A percentile compares a stretch with the other conserved stretches of the same genome.
Evolutionary conservation across 2,888 invertebrate species (phyloP).

Genomic region (Hydriomena furcata): DNA sequence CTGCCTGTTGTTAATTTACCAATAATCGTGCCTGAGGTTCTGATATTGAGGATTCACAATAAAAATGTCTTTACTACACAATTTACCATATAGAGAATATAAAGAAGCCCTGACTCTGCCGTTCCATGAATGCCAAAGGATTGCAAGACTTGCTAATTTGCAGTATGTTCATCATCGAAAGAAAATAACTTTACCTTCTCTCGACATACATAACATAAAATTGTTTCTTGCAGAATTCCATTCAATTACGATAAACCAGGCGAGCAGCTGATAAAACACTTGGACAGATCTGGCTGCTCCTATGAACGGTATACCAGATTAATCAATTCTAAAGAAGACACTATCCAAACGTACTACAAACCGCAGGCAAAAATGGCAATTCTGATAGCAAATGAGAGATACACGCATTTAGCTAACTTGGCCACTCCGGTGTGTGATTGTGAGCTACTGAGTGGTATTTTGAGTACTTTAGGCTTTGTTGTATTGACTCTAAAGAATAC

Average conservation of each 20-base stretch:
- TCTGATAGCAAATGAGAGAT: conserved; percentile 72
- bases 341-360: conserved; percentile 57
- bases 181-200: too few species aligned
- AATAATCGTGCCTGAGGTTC: too few species aligned
- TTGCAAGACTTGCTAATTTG: conserved; percentile 62
- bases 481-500: conserved; percentile 63
- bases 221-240: conserved; percentile 49
- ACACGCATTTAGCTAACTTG: conserved; percentile 62
- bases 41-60: not conserved
- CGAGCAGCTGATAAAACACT: conserved; percentile 58
- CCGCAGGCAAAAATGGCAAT: conserved; percentile 72
- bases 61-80: conserved; percentile 65
- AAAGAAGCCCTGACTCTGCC: conserved; percentile 54
- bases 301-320: conserved; percentile 51
- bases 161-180: conserved; percentile 64
- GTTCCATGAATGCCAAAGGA: conserved; percentile 61
- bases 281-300: conserved; percentile 62
- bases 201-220: not conserved
- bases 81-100: conserved; percentile 62
- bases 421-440: conserved; percentile 74
- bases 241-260: conserved; percentile 61
- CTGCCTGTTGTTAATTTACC: not conserved
- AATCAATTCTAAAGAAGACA: conserved; percentile 45
- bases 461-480: conserved; percentile 66
- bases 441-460: conserved; percentile 57